A percentile compares a stretch with the other conserved stretches of the same genome.
phyloP scores from a whole-genome alignment of 2,113 vertebrate species.

The Xenopus laevis region DNA sequence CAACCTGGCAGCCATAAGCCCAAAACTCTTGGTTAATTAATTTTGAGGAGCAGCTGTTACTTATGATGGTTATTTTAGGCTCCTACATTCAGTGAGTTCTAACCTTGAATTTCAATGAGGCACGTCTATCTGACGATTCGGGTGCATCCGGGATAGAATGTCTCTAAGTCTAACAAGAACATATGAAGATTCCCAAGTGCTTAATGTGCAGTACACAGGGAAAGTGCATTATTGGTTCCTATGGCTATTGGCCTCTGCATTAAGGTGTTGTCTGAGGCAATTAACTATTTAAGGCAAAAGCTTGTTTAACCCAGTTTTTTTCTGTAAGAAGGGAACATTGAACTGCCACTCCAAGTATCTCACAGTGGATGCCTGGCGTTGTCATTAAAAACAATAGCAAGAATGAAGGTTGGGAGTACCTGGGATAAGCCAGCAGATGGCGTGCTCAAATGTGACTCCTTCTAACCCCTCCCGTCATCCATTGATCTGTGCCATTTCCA shows the following conservation, averaged over 20 bases:
- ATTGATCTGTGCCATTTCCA: neutral
- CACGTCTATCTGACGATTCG: neutral
- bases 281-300: neutral
- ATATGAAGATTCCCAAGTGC: neutral
- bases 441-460: slow-evolving; percentile 11
- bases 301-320: too few relatives aligned
- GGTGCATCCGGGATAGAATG: neutral
- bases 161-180: neutral
- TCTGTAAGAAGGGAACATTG: too few relatives aligned
- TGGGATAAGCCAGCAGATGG: neutral
- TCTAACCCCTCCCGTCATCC: slow-evolving; percentile 9
- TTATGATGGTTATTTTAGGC: too few relatives aligned
- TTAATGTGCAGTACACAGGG: neutral
- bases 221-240: slow-evolving; percentile 15
- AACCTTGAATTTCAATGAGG: neutral
- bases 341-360: too few relatives aligned
- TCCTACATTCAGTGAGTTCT: neutral
- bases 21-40: too few relatives aligned
- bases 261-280: slow-evolving; percentile 1
- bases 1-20: neutral
- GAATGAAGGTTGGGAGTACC: too few relatives aligned
- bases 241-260: slow-evolving; percentile 6
- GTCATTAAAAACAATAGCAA: too few relatives aligned
- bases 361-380: too few relatives aligned
- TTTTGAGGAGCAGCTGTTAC: too few relatives aligned